Conservation (phyloP, 2,888 invertebrate species). For the Eugnorisma glareosa region DNA sequence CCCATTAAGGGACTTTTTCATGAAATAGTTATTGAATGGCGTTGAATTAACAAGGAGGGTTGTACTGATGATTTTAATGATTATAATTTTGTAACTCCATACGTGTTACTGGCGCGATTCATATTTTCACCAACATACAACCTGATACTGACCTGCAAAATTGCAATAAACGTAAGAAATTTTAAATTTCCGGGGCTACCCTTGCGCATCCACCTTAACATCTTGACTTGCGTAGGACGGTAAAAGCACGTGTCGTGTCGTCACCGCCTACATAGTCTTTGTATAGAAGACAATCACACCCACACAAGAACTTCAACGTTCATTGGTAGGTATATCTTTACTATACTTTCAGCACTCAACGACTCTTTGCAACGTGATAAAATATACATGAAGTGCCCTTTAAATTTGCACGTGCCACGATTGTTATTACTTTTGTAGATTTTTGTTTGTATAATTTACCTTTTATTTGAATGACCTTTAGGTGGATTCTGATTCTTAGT, state of each 20-base stretch:
- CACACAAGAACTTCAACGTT: not conserved
- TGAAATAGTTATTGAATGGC: no score
- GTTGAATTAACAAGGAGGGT: no score
- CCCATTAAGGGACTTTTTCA: no score
- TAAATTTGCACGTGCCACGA: slow-evolving; percentile 6
- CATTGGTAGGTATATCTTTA: not conserved
- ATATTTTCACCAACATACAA: no score
- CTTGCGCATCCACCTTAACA: no score
- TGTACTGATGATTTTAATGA: no score
- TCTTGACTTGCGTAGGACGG: slow-evolving; percentile 4
- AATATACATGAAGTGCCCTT: not conserved
- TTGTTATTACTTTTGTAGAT: not conserved
- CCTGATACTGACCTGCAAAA: no score
- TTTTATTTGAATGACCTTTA: not conserved
- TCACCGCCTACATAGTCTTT: not conserved
- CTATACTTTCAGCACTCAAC: not conserved
- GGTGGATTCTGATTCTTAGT: not conserved
- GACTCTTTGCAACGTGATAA: slow-evolving; percentile 5
- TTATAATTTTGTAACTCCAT: no score
- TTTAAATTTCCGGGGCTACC: no score
- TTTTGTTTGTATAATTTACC: not conserved
- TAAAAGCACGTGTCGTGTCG: not conserved
- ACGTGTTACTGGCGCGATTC: no score
- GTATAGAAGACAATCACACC: not conserved
- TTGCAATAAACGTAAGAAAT: no score